Conservation (phyloP, 1,140 invertebrate genomes). For the Melitaea cinxia region DNA sequence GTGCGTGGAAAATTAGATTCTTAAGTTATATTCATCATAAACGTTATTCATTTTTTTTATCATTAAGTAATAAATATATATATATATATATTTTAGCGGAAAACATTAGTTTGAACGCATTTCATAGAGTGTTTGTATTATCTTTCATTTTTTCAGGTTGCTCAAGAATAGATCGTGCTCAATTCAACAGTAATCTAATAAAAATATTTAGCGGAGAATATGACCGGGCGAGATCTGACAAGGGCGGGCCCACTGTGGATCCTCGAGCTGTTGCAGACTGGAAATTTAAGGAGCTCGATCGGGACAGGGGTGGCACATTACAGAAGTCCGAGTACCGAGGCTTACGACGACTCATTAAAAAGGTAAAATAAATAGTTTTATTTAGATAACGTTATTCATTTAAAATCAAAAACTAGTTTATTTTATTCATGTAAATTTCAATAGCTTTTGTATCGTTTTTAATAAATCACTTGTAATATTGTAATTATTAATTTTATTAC, state of each 20-base stretch:
- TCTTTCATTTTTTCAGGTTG: conserved; percentile 78
- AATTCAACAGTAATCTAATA: conserved; percentile 91
- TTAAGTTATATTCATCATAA: too few relatives aligned
- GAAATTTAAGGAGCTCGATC: conserved; percentile 93
- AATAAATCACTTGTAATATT: too few relatives aligned
- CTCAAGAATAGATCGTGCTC: conserved; percentile 86
- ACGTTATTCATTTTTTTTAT: too few relatives aligned
- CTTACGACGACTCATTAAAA: conserved; percentile 90
- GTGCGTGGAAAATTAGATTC: too few relatives aligned
- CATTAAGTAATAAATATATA: too few relatives aligned
- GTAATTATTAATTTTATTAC: too few relatives aligned
- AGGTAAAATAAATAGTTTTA: conserved; percentile 68
- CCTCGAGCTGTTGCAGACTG: conserved; percentile 86
- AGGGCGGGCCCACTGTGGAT: conserved; percentile 42
- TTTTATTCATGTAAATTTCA: too few relatives aligned
- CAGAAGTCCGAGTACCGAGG: conserved; percentile 91
- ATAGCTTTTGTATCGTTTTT: too few relatives aligned
- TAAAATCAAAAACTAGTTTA: too few relatives aligned
- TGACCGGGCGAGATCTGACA: conserved; percentile 66
- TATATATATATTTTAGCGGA: neutral
- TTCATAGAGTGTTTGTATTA: neutral
- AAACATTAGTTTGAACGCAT: neutral
- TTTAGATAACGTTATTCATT: neutral
- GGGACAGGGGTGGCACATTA: conserved; percentile 87
- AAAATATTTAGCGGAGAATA: conserved; percentile 92